Evolutionary conservation across 2,797 vertebrate species (phyloP), one percentile per base, ranked within the genome.

Genomic region (Platalea minor): DNA sequence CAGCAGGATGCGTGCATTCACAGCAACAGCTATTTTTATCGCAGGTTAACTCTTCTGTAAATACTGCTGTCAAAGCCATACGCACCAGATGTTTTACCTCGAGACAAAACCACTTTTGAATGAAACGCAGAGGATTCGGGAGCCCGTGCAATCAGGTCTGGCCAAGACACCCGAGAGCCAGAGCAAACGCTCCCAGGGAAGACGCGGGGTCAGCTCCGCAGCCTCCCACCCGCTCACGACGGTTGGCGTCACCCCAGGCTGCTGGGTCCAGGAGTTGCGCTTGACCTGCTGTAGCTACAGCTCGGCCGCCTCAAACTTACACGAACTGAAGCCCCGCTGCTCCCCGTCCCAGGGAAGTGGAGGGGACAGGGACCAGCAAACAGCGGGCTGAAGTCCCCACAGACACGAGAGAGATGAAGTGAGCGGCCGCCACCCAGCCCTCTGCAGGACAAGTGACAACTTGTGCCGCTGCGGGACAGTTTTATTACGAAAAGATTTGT

Each of bases 401-500:
- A 15, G 35, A 25, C 7, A 5, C 0, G 1, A 28, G 14, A 56
- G 24, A 70, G 69, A 23, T 11, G 21, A 63, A 11, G 3, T 5
- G 51, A 74, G 50, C 25, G 43, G 41, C 67, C 67, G 26, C 65
- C 29, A 51, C n/a, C 39, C 46, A 28, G 20, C 15, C n/a, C 35
- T 63, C 26, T 26, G 43, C 61, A 65, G 64, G 53, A 63, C 23
- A 51, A 48, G 60, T 0, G 0, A 60, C 61, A 48, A 31, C 26
- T 17, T 13, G 74, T 69, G 61, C 88, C 13, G 1, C 16, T 3
- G 7, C 1, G 8, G 70, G 69, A 88, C 35, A 7, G 17, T 87
- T 97, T 97, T 96, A 96, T 95, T 97, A 91, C 2, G 21, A 96
- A 96, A 95, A 89, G 37, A 35, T 28, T 18, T 26, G 8, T 24